Percentiles rank a stretch among this genome's conserved stretches.
Evolutionary conservation across 2,113 vertebrate species (phyloP).

Genomic region (Paradoxurus hermaphroditus): DNA sequence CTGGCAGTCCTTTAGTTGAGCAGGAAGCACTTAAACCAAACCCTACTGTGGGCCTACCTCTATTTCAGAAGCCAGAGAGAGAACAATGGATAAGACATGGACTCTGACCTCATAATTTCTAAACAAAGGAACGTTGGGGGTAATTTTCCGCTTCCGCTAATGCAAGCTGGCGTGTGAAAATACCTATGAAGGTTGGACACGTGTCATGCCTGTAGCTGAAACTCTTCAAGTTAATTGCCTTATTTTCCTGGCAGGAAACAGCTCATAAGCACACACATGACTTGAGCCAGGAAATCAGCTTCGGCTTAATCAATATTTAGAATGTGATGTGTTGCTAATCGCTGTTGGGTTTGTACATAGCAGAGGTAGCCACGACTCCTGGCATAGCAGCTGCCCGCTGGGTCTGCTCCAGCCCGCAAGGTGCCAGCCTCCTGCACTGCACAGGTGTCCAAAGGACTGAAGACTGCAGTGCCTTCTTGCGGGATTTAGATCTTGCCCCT

Average conservation of each 20-base stretch:
- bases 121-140: background rate
- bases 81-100: background rate
- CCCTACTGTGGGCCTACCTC: background rate
- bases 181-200: slow-evolving; percentile 65
- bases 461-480: accelerated
- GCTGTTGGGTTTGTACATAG: slow-evolving; percentile 65
- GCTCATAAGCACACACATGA: slow-evolving; percentile 69
- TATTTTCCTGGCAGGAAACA: slow-evolving; percentile 72
- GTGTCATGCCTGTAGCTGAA: slow-evolving; percentile 63
- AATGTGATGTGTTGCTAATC: slow-evolving; percentile 74
- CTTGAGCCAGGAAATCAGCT: slow-evolving; percentile 74
- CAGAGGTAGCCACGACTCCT: background rate
- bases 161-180: slow-evolving; percentile 63
- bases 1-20: background rate
- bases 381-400: slow-evolving; percentile 7
- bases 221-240: slow-evolving; percentile 72
- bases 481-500: background rate
- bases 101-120: slow-evolving; percentile 35
- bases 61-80: background rate
- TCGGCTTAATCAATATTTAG: slow-evolving; percentile 79
- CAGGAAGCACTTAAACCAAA: background rate
- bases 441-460: background rate
- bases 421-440: background rate
- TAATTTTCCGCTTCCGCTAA: slow-evolving; percentile 36
- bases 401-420: background rate